These are phyloP conservation scores for Parazoanthus swiftii DNA, from an alignment of 92 coral and sea anemone species.

Conservation along the genomic window DNA sequence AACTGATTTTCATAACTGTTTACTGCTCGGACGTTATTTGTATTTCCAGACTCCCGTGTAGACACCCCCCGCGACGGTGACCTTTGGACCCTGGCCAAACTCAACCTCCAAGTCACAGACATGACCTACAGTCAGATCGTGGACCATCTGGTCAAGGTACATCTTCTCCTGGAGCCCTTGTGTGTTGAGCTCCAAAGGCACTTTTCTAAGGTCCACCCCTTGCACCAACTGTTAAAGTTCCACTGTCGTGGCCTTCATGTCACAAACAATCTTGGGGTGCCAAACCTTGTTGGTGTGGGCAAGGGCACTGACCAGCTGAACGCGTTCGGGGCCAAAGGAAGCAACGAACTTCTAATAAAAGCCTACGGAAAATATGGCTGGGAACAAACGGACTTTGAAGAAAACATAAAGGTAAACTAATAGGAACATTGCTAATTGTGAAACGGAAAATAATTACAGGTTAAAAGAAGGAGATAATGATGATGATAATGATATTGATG, in stretches of 20 bases:
- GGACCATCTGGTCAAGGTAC: conserved; percentile 63
- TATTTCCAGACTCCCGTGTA: conserved; percentile 46
- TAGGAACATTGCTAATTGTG: background rate
- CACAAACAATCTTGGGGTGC: conserved; percentile 47
- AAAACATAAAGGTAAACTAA: conserved; percentile 28
- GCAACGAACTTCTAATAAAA: conserved; percentile 38
- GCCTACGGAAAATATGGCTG: conserved; percentile 33
- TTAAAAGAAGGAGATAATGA: too few relatives aligned
- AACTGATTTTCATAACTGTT: too few relatives aligned
- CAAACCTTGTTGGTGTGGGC: conserved; percentile 17
- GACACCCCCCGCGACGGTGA: conserved; percentile 56
- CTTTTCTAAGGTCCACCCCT: conserved; percentile 41
- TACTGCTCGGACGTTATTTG: too few relatives aligned
- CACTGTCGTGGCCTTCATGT: conserved; percentile 49
- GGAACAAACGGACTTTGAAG: conserved; percentile 47
- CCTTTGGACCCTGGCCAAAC: conserved; percentile 61
- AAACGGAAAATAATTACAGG: too few relatives aligned
- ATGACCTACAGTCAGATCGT: conserved; percentile 53
- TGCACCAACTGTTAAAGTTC: conserved; percentile 45
- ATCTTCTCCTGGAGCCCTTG: conserved; percentile 47
- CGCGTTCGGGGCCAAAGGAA: conserved; percentile 46
- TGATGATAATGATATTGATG: too few relatives aligned
- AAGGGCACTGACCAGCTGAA: conserved; percentile 12
- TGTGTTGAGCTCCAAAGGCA: conserved; percentile 46
- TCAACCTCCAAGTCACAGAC: conserved; percentile 60